Evolutionary conservation across 2,888 invertebrate species (phyloP).

Genomic region (Arge pagana): DNA sequence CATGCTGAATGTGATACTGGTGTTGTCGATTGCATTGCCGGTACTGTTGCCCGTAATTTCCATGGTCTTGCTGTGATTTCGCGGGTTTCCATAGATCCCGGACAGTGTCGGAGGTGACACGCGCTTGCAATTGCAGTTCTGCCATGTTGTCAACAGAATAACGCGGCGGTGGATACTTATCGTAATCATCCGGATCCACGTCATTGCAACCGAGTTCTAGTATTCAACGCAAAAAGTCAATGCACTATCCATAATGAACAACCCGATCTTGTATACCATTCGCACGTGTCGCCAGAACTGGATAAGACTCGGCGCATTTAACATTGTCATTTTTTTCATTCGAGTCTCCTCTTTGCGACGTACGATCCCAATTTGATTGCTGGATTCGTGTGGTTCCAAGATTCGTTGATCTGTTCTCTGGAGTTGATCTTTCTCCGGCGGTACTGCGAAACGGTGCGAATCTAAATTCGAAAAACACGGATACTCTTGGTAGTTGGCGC

Average conservation of each 20-base stretch:
- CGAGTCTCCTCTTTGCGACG: no score
- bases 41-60: conserved; percentile 9
- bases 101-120: conserved; percentile 39
- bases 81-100: conserved; percentile 40
- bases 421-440: no score
- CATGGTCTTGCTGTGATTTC: conserved; percentile 7
- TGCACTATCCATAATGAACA: no score
- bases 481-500: no score
- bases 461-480: no score
- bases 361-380: background rate
- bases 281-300: no score
- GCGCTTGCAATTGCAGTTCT: conserved; percentile 44
- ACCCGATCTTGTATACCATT: no score
- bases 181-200: conserved; percentile 12
- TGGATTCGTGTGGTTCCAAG: background rate
- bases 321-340: no score
- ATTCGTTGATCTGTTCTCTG: background rate
- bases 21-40: conserved; percentile 10
- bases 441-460: no score
- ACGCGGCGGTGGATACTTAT: conserved; percentile 9
- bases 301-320: no score
- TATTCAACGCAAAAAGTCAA: conserved; percentile 1
- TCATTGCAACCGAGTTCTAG: conserved; percentile 14
- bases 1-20: conserved; percentile 5
- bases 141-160: conserved; percentile 42